Conservation (phyloP, 2,888 invertebrate species). For the Caenorhabditis auriculariae region DNA sequence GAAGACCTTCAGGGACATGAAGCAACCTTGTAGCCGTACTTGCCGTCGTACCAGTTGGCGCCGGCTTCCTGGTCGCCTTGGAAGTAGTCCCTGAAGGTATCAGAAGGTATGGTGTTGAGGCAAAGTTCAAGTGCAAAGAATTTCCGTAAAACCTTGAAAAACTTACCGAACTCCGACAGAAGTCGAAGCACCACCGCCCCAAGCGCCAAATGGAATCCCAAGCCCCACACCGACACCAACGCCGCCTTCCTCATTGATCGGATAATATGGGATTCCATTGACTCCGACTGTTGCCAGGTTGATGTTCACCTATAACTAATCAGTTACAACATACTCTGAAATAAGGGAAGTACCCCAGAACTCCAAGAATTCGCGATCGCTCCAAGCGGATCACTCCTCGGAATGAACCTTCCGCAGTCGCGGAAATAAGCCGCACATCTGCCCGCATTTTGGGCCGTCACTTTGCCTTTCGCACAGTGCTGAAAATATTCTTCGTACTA, state of each 20-base stretch:
- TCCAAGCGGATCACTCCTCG: conserved; percentile 43
- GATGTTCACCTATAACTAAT: conserved; percentile 15
- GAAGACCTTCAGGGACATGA: background rate
- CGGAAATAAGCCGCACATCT: conserved; percentile 41
- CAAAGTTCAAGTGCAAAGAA: background rate
- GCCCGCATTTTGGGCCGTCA: conserved; percentile 20
- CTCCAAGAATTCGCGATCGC: conserved; percentile 44
- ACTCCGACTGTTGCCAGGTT: conserved; percentile 40
- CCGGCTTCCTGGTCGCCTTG: conserved; percentile 47
- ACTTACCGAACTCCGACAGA: conserved; percentile 47
- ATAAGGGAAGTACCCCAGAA: conserved; percentile 29
- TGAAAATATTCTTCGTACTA: too few species aligned
- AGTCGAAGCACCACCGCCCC: conserved; percentile 52
- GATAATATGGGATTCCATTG: conserved; percentile 57
- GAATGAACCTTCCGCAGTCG: conserved; percentile 50
- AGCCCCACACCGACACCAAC: conserved; percentile 48
- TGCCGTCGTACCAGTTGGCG: conserved; percentile 51
- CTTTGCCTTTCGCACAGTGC: conserved; percentile 31
- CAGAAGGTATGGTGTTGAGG: background rate
- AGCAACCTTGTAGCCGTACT: conserved; percentile 42
- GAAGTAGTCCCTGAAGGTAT: conserved; percentile 50
- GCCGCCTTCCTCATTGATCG: conserved; percentile 53
- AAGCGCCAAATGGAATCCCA: conserved; percentile 51
- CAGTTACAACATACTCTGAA: background rate
- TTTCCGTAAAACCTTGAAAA: background rate